A percentile compares a stretch with the other conserved stretches of the same genome.
phyloP scores from a whole-genome alignment of 2,797 vertebrate species.

The Eulemur mongoz region DNA sequence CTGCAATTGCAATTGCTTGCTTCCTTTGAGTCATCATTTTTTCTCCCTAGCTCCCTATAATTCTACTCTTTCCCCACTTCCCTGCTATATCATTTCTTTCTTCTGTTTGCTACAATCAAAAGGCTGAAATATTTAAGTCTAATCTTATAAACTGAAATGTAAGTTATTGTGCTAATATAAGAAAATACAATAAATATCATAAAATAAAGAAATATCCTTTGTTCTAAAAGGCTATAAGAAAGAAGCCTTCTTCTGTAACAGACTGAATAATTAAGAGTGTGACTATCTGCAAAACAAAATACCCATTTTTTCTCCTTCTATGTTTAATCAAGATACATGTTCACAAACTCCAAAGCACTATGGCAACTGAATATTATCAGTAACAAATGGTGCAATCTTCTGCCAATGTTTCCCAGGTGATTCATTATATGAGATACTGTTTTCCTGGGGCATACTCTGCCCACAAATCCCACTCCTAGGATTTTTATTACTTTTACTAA shows the following conservation, averaged over 20 bases:
- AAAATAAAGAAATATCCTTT: background rate
- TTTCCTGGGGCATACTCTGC: background rate
- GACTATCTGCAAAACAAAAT: background rate
- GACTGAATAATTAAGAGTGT: background rate
- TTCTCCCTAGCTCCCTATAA: background rate
- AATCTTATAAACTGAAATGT: background rate
- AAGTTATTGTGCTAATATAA: background rate
- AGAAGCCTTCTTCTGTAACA: background rate
- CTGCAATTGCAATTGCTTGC: background rate
- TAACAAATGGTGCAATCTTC: background rate
- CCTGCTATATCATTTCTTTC: background rate
- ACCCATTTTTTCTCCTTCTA: conserved; percentile 18
- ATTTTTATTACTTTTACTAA: background rate
- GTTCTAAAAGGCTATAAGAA: background rate
- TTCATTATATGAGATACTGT: background rate
- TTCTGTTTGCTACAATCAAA: conserved; percentile 47
- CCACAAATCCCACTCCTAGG: background rate
- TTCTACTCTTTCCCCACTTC: background rate
- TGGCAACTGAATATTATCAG: conserved; percentile 58
- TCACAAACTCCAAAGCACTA: conserved; percentile 44
- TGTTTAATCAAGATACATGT: conserved; percentile 27
- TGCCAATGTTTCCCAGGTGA: conserved; percentile 41
- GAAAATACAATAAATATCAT: background rate
- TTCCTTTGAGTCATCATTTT: background rate
- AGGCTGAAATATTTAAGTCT: background rate